Evolutionary conservation across 2,888 invertebrate genomes (phyloP).

Genomic region (Pollenia angustigena): DNA sequence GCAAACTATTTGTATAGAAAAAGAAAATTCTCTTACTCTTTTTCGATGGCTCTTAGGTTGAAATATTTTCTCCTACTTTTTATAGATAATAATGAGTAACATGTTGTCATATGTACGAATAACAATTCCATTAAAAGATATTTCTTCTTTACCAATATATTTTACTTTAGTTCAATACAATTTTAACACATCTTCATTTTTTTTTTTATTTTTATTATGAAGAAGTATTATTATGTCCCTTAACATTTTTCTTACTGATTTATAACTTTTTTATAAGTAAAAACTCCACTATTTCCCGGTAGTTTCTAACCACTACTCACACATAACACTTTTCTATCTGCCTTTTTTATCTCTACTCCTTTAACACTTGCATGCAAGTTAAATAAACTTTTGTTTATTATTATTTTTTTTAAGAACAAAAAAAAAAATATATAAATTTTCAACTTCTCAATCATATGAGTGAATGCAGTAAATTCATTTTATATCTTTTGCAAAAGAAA

Average conservation of each 20-base stretch:
- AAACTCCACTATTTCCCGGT: constrained; percentile 35
- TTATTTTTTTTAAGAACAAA: neutral
- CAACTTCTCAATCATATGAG: constrained; percentile 41
- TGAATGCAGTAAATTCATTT: constrained; percentile 44
- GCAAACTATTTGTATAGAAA: too few species aligned
- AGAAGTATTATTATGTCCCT: constrained; percentile 32
- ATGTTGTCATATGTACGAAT: neutral
- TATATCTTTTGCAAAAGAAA: constrained; percentile 22
- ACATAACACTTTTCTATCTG: neutral
- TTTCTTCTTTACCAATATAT: constrained; percentile 21
- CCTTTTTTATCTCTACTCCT: neutral
- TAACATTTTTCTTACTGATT: constrained; percentile 51
- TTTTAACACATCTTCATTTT: constrained; percentile 1
- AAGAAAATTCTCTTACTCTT: too few species aligned
- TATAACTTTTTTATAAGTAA: constrained; percentile 50
- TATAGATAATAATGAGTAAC: neutral
- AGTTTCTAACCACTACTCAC: constrained; percentile 24
- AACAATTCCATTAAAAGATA: constrained; percentile 25
- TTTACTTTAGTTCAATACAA: constrained; percentile 44
- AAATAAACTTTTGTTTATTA: constrained; percentile 37
- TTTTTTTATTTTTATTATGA: neutral
- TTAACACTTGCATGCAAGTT: constrained; percentile 23
- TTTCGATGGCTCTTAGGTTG: neutral
- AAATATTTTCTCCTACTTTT: neutral
- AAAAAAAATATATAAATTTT: constrained; percentile 9